Conservation (phyloP, 37 sponge, comb jelly and placozoan genomes). For the Spongilla lacustris region DNA sequence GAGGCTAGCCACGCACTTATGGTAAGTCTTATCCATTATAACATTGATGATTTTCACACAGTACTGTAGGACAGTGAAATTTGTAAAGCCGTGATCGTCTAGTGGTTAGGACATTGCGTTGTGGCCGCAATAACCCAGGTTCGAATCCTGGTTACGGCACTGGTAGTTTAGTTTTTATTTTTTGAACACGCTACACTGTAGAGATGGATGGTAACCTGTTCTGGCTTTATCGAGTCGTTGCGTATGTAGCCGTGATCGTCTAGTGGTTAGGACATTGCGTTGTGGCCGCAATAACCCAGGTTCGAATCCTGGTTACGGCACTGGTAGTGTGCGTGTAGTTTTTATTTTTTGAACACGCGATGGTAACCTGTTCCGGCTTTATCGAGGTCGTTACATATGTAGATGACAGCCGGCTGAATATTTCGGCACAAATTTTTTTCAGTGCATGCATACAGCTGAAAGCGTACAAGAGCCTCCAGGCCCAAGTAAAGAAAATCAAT, state of each 20-base stretch:
- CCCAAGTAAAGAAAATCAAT: too few species aligned
- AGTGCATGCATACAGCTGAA: too few species aligned
- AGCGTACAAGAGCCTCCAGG: too few species aligned
- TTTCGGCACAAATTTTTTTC: too few species aligned
- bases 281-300: slow-evolving; percentile 92
- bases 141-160: slow-evolving; percentile 90
- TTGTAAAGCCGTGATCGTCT: slow-evolving; percentile 7
- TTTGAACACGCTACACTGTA: not conserved
- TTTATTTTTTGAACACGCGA: too few species aligned
- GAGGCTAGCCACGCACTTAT: slow-evolving; percentile 65
- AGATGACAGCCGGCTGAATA: too few species aligned
- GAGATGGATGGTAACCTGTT: too few species aligned
- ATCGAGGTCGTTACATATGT: not conserved
- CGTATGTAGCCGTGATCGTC: slow-evolving; percentile 9
- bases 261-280: slow-evolving; percentile 89
- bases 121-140: slow-evolving; percentile 92
- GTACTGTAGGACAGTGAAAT: too few species aligned
- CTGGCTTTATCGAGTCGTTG: too few species aligned
- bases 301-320: slow-evolving; percentile 92
- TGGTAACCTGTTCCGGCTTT: too few species aligned
- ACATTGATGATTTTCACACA: not conserved
- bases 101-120: slow-evolving; percentile 90
- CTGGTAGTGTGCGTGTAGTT: slow-evolving; percentile 28
- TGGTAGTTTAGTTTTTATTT: slow-evolving; percentile 11
- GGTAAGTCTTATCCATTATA: slow-evolving; percentile 26